phyloP scores from a whole-genome alignment of 2,113 vertebrate genomes.

The Microtus richardsoni region DNA sequence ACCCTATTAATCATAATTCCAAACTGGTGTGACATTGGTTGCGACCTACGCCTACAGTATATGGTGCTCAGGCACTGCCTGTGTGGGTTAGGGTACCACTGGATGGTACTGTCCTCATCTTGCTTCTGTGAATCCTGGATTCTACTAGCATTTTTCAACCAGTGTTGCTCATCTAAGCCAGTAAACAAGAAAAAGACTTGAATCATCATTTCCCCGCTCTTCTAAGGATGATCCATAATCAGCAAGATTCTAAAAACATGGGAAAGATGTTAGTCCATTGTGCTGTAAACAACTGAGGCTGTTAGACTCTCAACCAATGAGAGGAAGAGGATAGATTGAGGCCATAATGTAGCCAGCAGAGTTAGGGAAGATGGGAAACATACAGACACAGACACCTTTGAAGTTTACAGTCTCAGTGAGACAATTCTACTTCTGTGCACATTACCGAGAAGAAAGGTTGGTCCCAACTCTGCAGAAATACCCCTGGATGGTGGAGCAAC shows the following conservation, averaged over 20 bases:
- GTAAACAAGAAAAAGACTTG: background rate
- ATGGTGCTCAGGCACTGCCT: too few relatives aligned
- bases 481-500: background rate
- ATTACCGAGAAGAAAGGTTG: background rate
- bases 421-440: background rate
- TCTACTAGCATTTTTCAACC: background rate
- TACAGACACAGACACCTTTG: background rate
- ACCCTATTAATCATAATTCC: too few relatives aligned
- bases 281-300: background rate
- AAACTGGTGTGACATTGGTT: too few relatives aligned
- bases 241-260: background rate
- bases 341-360: background rate
- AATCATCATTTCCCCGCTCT: background rate
- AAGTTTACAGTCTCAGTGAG: background rate
- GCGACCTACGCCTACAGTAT: too few relatives aligned
- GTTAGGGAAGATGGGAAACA: background rate
- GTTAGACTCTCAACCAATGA: background rate
- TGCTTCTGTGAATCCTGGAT: background rate
- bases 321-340: background rate
- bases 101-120: background rate
- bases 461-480: background rate
- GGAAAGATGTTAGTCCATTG: background rate
- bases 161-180: background rate
- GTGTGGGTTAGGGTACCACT: background rate
- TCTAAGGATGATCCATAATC: background rate